Evolutionary conservation across 2,797 vertebrate genomes (phyloP).

Genomic region (Holocentrus rufus): DNA sequence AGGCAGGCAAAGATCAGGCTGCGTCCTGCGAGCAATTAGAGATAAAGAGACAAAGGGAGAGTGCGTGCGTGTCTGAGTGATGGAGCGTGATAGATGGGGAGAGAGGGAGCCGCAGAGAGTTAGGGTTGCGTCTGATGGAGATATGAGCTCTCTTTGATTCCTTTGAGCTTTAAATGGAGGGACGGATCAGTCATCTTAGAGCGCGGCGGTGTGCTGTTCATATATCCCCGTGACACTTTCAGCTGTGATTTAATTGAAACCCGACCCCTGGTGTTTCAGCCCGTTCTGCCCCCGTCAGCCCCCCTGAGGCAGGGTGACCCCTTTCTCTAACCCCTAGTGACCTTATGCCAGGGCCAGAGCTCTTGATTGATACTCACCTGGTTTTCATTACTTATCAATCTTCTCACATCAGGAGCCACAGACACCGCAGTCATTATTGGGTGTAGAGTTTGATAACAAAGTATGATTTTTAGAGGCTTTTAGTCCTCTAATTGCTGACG

Average conservation of each 20-base stretch:
- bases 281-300: constrained; percentile 59
- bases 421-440: not conserved
- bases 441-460: not conserved
- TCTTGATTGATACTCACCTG: constrained; percentile 76
- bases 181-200: constrained; percentile 61
- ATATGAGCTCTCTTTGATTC: constrained; percentile 57
- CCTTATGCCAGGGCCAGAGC: constrained; percentile 57
- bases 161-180: constrained; percentile 64
- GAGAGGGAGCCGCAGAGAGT: constrained; percentile 24
- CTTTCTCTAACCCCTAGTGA: constrained; percentile 71
- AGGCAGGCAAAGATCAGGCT: constrained; percentile 15
- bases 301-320: constrained; percentile 71
- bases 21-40: constrained; percentile 12
- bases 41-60: constrained; percentile 27
- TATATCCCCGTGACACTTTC: constrained; percentile 72
- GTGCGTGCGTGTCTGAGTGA: constrained; percentile 31
- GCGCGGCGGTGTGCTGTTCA: constrained; percentile 37
- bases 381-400: constrained; percentile 76
- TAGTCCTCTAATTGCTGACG: constrained; percentile 13
- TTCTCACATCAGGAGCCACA: constrained; percentile 24
- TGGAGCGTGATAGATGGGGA: constrained; percentile 52
- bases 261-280: constrained; percentile 76
- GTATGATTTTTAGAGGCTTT: not conserved
- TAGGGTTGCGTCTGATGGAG: constrained; percentile 55
- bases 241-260: constrained; percentile 78